These are phyloP conservation scores for Characodon lateralis DNA, from an alignment of 2,797 vertebrate species.

Conservation along the genomic window DNA sequence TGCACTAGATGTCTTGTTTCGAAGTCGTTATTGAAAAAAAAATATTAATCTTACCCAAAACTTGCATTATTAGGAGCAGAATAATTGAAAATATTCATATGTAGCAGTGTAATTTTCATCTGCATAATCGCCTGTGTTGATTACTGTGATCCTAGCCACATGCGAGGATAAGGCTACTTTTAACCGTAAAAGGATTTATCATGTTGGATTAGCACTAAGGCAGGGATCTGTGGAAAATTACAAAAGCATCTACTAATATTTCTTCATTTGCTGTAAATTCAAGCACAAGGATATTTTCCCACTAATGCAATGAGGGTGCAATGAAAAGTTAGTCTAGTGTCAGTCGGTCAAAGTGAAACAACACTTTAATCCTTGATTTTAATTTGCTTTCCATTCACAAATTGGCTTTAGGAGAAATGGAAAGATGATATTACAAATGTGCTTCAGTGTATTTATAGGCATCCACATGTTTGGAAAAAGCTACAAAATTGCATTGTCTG, in stretches of 20 bases:
- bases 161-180: constrained; percentile 73
- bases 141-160: constrained; percentile 71
- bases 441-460: constrained; percentile 27
- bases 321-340: constrained; percentile 53
- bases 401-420: constrained; percentile 33
- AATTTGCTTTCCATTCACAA: constrained; percentile 61
- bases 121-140: constrained; percentile 75
- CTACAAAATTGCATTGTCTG: constrained; percentile 12
- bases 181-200: constrained; percentile 77
- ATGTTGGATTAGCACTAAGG: constrained; percentile 74
- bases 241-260: constrained; percentile 60
- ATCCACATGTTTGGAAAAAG: constrained; percentile 16
- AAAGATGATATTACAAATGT: constrained; percentile 14
- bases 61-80: constrained; percentile 62
- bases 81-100: constrained; percentile 78
- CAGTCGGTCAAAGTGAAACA: constrained; percentile 56
- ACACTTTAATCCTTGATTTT: constrained; percentile 61
- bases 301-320: constrained; percentile 47
- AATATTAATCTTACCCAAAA: constrained; percentile 67
- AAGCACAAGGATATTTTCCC: constrained; percentile 44
- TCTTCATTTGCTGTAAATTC: constrained; percentile 56
- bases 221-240: constrained; percentile 61
- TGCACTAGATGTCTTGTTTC: constrained; percentile 56
- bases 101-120: constrained; percentile 72
- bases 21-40: constrained; percentile 52